Percentiles rank a stretch among this genome's conserved stretches.
Evolutionary conservation across 2,888 invertebrate species (phyloP).

Genomic region (Orthosia gothica): DNA sequence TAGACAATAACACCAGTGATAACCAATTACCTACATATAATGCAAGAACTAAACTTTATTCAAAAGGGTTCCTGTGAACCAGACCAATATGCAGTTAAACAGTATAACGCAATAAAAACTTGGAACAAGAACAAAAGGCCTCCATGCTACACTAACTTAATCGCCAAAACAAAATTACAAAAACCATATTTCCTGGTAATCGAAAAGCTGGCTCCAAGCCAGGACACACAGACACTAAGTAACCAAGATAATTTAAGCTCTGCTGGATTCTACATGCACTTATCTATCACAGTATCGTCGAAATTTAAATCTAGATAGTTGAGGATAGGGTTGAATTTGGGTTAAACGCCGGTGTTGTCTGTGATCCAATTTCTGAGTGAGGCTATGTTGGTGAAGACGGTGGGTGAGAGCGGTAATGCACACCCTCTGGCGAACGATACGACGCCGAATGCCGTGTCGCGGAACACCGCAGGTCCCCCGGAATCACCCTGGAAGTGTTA

Average conservation of each 20-base stretch:
- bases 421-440: conserved; percentile 89
- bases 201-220: conserved; percentile 60
- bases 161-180: conserved; percentile 45
- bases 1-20: background rate
- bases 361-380: conserved; percentile 86
- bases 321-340: conserved; percentile 44
- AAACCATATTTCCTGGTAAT: conserved; percentile 53
- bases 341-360: conserved; percentile 85
- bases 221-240: conserved; percentile 39
- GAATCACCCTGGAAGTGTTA: conserved; percentile 86
- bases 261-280: conserved; percentile 56
- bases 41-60: background rate
- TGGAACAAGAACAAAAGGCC: conserved; percentile 31
- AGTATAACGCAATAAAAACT: conserved; percentile 21
- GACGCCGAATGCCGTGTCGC: conserved; percentile 87
- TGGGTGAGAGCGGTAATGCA: conserved; percentile 88
- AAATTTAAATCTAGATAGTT: conserved; percentile 51
- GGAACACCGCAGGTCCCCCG: conserved; percentile 88
- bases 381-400: conserved; percentile 88
- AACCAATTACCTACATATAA: background rate
- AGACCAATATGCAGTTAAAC: background rate
- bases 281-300: conserved; percentile 78
- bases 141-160: conserved; percentile 39
- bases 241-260: conserved; percentile 51
- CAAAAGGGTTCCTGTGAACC: background rate